Base-by-base conservation (phyloP, 1,140 invertebrate genomes). In the Prorops nasuta region DNA sequence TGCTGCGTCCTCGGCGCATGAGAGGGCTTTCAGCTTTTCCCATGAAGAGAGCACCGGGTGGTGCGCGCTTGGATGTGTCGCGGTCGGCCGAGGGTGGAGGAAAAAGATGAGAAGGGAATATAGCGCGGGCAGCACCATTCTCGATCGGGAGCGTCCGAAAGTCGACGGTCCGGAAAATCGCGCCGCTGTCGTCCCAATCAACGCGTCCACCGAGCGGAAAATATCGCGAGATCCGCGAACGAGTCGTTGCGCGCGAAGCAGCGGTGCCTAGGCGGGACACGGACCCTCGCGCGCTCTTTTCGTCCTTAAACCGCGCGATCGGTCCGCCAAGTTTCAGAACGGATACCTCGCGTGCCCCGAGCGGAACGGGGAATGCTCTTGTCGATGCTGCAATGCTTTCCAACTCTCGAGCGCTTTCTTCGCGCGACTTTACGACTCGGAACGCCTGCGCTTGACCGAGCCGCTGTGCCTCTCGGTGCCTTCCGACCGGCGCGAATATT, bases 361-460 rank as follows among this genome's bases (percentile, higher is more conserved):
- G 65, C 63, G 64, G 64, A 60, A 69, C 66, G 61, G 16, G 55
- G 63, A 64, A 66, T 62, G 63, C 43, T 36, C 21, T 19, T n/a
- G n/a, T n/a, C n/a, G n/a, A n/a, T n/a, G n/a, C n/a, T n/a, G n/a
- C n/a, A n/a, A n/a, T 44, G 19, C 56, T 60, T 56, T 63, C 56
- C 46, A 60, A 49, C 44, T 19, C 40, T 18, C 44, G n/a, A 32
- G 41, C 38, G 57, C 38, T 60, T 56, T 60, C 58, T 46, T 54
- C 51, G 38, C 20, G 18, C 24, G 37, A 49, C 48, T 61, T 61
- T 61, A 61, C 58, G 59, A 60, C 46, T 47, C 24, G 39, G 38
- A 40, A 18, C 38, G 18, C 8, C 8, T 19, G 16, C 15, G n/a
- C 9, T 37, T 3, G 17, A 37, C 3, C 36, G 17, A 15, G 10